Conservation (phyloP, 2,797 vertebrate genomes). For the Acanthiza pusilla region DNA sequence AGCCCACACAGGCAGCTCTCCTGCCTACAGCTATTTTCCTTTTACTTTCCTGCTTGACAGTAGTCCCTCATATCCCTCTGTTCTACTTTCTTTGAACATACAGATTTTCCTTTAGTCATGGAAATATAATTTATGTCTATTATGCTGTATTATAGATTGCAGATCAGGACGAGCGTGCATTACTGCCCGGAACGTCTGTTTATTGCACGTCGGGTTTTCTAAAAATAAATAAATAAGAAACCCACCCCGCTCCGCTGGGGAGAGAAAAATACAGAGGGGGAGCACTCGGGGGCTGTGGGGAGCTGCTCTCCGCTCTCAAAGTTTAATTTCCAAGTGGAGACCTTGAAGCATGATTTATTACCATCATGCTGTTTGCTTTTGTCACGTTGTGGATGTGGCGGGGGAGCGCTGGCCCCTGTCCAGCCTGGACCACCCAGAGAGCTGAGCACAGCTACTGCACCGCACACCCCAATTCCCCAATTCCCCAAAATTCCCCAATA, state of each 20-base stretch:
- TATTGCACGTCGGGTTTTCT: neutral
- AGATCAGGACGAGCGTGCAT: constrained; percentile 77
- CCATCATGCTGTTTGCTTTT: constrained; percentile 28
- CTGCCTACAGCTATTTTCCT: constrained; percentile 87
- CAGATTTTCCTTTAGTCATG: constrained; percentile 84
- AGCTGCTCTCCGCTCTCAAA: neutral
- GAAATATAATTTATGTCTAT: constrained; percentile 89
- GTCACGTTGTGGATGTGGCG: constrained; percentile 27
- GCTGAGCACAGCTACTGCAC: constrained; percentile 45
- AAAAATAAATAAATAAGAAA: constrained; percentile 47
- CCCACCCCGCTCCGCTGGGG: neutral
- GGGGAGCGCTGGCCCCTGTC: neutral
- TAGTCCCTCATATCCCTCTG: constrained; percentile 76
- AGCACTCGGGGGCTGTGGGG: neutral
- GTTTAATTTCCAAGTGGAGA: constrained; percentile 39
- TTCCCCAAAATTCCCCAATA: constrained; percentile 28
- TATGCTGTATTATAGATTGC: constrained; percentile 84
- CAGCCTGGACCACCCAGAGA: constrained; percentile 84
- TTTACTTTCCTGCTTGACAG: constrained; percentile 77
- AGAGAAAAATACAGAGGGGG: neutral
- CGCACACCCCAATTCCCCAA: constrained; percentile 6
- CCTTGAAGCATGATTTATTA: constrained; percentile 39
- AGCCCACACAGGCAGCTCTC: constrained; percentile 86
- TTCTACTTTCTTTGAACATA: constrained; percentile 84
- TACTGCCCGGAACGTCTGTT: constrained; percentile 77